phyloP scores from a whole-genome alignment of 2,888 invertebrate genomes.

The Dugesia japonica region DNA sequence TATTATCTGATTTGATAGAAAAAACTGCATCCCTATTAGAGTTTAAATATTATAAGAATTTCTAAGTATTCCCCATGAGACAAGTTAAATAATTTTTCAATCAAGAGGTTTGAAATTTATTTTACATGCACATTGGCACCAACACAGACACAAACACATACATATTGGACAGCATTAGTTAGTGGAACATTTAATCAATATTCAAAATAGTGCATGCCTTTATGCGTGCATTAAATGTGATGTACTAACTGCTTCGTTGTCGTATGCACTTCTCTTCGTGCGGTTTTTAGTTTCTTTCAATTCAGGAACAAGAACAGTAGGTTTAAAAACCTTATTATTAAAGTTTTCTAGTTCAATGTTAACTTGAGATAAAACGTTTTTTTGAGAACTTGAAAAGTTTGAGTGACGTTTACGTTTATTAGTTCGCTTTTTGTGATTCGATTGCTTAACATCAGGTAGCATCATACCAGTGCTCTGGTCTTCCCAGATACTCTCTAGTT shows the following conservation, averaged over 20 bases:
- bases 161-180: too few species aligned
- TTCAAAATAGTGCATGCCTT: neutral
- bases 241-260: neutral
- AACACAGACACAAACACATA: too few species aligned
- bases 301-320: neutral
- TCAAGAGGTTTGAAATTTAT: too few species aligned
- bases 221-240: slow-evolving; percentile 11
- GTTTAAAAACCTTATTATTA: neutral
- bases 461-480: neutral
- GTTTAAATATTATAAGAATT: too few species aligned
- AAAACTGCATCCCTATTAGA: too few species aligned
- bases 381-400: neutral
- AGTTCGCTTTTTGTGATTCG: slow-evolving; percentile 5
- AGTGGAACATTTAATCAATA: too few species aligned
- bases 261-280: neutral
- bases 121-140: too few species aligned
- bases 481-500: slow-evolving; percentile 14
- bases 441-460: neutral
- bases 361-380: neutral
- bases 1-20: too few species aligned
- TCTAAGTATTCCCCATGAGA: too few species aligned
- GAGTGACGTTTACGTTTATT: slow-evolving; percentile 8
- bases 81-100: too few species aligned
- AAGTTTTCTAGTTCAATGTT: neutral
- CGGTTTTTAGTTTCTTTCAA: neutral